These are phyloP conservation scores for Eulithis prunata DNA, from an alignment of 2,888 invertebrate genomes.

Conservation along the genomic window DNA sequence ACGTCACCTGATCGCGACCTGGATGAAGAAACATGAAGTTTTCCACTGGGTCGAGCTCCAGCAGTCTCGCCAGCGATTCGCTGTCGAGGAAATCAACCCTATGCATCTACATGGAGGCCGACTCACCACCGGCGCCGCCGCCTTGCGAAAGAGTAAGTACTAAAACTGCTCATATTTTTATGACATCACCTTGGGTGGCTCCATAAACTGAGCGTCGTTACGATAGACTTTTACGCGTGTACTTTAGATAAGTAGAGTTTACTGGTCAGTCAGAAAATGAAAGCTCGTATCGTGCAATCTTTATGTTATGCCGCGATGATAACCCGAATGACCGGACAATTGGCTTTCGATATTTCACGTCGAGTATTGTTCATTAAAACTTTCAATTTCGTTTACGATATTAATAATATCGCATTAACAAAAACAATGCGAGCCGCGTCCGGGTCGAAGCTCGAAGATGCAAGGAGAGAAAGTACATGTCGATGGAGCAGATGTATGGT, in stretches of 20 bases:
- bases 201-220: constrained; percentile 34
- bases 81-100: constrained; percentile 87
- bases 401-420: constrained; percentile 73
- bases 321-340: constrained; percentile 55
- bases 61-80: constrained; percentile 87
- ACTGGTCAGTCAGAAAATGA: constrained; percentile 45
- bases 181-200: constrained; percentile 29
- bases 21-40: constrained; percentile 83
- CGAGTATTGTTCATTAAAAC: constrained; percentile 66
- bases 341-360: constrained; percentile 71
- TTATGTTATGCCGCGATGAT: constrained; percentile 48
- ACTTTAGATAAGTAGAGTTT: constrained; percentile 31
- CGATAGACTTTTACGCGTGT: constrained; percentile 33
- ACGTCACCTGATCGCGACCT: constrained; percentile 71
- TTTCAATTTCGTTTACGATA: constrained; percentile 72
- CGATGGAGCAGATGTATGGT: constrained; percentile 63
- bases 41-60: constrained; percentile 86
- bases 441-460: constrained; percentile 65
- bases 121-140: constrained; percentile 67
- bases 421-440: constrained; percentile 74
- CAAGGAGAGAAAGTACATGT: constrained; percentile 73
- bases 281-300: constrained; percentile 50
- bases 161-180: constrained; percentile 26
- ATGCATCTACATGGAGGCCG: constrained; percentile 86
- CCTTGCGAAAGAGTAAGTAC: constrained; percentile 83